These are phyloP conservation scores for Bombus ignitus DNA, from an alignment of 1,140 invertebrate species.

Conservation along the genomic window DNA sequence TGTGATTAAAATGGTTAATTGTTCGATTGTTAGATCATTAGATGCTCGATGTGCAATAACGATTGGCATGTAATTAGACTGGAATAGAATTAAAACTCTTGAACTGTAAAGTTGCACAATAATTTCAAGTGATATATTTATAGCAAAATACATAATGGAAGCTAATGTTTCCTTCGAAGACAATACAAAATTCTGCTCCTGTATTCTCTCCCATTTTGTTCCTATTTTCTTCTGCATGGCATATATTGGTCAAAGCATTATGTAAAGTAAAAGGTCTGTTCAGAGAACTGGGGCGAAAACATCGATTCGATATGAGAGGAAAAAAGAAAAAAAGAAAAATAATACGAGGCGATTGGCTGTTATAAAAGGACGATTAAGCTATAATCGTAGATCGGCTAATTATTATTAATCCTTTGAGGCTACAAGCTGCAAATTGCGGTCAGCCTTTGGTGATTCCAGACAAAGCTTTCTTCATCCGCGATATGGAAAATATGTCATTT, in stretches of 20 bases:
- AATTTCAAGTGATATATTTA: neutral
- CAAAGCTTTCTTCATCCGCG: neutral
- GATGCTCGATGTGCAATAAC: neutral
- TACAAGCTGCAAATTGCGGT: conserved; percentile 24
- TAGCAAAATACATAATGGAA: too few species aligned
- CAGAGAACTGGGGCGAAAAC: conserved; percentile 5
- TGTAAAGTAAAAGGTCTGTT: neutral
- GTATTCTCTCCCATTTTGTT: neutral
- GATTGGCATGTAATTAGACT: neutral
- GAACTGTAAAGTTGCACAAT: neutral
- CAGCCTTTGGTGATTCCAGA: neutral
- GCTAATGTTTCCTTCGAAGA: too few species aligned
- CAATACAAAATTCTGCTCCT: neutral
- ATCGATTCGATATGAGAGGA: neutral
- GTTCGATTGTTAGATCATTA: neutral
- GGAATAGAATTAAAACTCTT: neutral
- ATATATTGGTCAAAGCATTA: neutral
- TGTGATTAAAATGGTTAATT: neutral
- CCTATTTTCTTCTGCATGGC: neutral
- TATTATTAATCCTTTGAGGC: conserved; percentile 33
- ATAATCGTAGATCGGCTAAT: conserved; percentile 22
- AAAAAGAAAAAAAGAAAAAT: neutral
- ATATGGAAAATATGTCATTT: neutral
- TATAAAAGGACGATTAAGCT: neutral
- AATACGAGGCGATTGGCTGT: neutral